Base-by-base conservation (phyloP, 2,113 vertebrate species). In the Phalacrocorax carbo region DNA sequence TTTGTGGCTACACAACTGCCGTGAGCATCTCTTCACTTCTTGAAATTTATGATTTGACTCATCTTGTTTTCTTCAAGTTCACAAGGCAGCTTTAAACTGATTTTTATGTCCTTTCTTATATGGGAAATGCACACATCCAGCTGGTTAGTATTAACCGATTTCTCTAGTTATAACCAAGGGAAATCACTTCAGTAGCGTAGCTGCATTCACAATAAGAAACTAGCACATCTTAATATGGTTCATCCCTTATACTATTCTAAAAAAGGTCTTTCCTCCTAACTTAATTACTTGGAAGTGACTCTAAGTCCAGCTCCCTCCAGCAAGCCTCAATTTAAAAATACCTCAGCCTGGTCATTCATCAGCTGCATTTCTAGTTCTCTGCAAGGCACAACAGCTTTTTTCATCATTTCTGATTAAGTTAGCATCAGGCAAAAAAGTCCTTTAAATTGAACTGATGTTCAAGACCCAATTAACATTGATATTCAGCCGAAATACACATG, bases 211-310 rank as follows among this genome's bases (percentile, higher is more conserved):
- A 36, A 15, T 26, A 92, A 62, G 82, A 86, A 93, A 75, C 23
- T 13, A 40, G 51, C 64, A 75, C 0, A 0, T 71, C 90, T 90
- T 86, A 70, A 73, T 42, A 48, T 15, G 32, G 68, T 38, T 93
- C 64, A 68, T 90, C 60, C 42, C 64, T 80, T 52, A 51, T 5
- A 66, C 46, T 58, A 61, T 48, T 85, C 71, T 81, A 70, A 87
- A 91, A 91, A 75, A 72, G 70, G 46, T 77, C 68, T 51, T 93
- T 78, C 83, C 60, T 92, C 64, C 68, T 94, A 86, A 90, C 60
- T 92, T 86, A 88, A 95, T 86, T 81, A 95, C 65, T 77, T 95
- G 80, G 88, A 96, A 72, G 57, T 66, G 62, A 80, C 60, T 89
- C 15, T 21, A 86, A 94, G 65, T 54, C 60, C 75, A 85, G 64